A percentile compares a stretch with the other conserved stretches of the same genome.
Conservation (phyloP, 2,113 vertebrate species). For the Protomyctophum bolini region DNA sequence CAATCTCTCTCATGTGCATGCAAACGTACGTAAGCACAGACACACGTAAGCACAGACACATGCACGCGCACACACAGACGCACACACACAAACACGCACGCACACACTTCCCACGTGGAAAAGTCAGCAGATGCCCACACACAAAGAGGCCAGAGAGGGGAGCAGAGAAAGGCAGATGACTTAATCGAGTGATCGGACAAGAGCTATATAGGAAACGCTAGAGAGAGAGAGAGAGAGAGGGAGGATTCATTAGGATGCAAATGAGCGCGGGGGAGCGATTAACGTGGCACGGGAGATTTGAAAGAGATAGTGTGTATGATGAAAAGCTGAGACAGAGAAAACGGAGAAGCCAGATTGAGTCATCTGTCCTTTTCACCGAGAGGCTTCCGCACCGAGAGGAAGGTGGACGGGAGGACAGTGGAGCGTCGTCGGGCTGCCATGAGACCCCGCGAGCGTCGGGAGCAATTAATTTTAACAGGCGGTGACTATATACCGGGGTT, state of each 20-base stretch:
- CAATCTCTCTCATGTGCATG: no score
- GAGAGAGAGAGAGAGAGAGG: conserved; percentile 59
- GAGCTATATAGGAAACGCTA: conserved; percentile 30
- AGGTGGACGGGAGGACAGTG: conserved; percentile 46
- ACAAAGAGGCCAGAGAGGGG: conserved; percentile 24
- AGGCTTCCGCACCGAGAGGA: conserved; percentile 51
- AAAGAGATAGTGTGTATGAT: conserved; percentile 67
- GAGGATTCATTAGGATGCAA: conserved; percentile 89
- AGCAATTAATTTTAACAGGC: conserved; percentile 65
- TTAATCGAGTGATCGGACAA: conserved; percentile 66
- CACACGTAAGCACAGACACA: conserved; percentile 24
- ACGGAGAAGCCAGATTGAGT: conserved; percentile 49
- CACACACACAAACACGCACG: conserved; percentile 27
- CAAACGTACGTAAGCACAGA: not conserved
- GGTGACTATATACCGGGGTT: conserved; percentile 58
- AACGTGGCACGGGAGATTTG: conserved; percentile 72
- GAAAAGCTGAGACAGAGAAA: conserved; percentile 49
- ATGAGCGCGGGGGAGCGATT: conserved; percentile 81
- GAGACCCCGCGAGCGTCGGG: conserved; percentile 37
- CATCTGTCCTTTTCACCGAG: conserved; percentile 46
- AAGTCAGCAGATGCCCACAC: conserved; percentile 14
- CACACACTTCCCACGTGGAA: conserved; percentile 43
- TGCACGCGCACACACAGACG: conserved; percentile 7
- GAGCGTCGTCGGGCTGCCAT: conserved; percentile 54
- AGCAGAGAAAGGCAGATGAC: conserved; percentile 37